Evolutionary conservation across 2,797 vertebrate genomes (phyloP), one percentile per base, ranked within the genome.

Genomic region (Onychomys arenicola): DNA sequence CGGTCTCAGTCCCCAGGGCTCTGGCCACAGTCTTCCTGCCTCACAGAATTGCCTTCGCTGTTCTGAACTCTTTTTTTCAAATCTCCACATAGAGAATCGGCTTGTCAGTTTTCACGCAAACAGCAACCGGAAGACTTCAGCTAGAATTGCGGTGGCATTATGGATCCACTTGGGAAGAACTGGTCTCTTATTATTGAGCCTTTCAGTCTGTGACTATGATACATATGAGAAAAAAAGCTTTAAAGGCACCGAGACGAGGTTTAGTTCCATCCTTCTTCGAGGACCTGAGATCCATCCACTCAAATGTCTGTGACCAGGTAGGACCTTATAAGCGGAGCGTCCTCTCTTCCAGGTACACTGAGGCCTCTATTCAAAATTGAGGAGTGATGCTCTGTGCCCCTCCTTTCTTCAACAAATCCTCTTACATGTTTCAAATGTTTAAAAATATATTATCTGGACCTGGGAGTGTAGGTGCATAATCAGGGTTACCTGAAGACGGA

Each of bases 361-460:
- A 90, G 40, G n/a, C 29, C 37, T 71, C 90, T 34, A 40, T 46
- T 78, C 34, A 67, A 82, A 57, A 57, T 21, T 2, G n/a, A 65
- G 34, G 61, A 17, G 29, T 37, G 1, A 61, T 90, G 77, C 63
- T 32, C 21, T 12, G 1, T 49, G 29, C 6, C 16, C 5, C 43
- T 43, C 55, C 65, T 46, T 85, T 88, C 37, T 55, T 69, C 40
- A 49, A 67, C 52, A 57, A 65, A 11, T 76, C 29, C 29, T 89
- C 78, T 82, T 7, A 29, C 87, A 63, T n/a, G 2, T 69, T 91
- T 84, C 76, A 92, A 95, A 89, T 27, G 32, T 77, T 85, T 76
- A 40, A 88, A 96, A 89, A 76, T 49, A 80, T n/a, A 52, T 84
- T 37, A 27, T 67, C 63, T 37, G 32, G 63, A 49, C n/a, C 86